Conservation (phyloP, 2,797 vertebrate species). For the Brachyrhaphis roseni region DNA sequence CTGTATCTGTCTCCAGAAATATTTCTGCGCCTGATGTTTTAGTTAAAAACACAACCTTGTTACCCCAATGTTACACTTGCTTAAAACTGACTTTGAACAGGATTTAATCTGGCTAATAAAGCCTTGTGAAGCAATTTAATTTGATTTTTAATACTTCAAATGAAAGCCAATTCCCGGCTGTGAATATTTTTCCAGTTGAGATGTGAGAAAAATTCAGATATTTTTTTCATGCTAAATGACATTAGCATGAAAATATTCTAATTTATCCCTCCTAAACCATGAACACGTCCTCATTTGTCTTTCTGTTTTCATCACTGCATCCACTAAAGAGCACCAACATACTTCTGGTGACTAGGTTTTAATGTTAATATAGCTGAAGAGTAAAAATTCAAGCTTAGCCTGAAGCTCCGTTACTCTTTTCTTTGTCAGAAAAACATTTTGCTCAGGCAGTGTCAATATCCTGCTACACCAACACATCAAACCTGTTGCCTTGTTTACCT, state of each 20-base stretch:
- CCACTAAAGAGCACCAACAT: constrained; percentile 24
- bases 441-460: constrained; percentile 36
- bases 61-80: not conserved
- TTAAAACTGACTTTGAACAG: not conserved
- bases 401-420: constrained; percentile 30
- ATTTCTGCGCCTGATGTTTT: not conserved
- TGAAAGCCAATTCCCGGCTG: not conserved
- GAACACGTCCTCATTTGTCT: constrained; percentile 29
- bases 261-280: constrained; percentile 17
- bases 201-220: not conserved
- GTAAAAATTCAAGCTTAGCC: constrained; percentile 24
- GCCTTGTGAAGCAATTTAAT: not conserved
- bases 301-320: constrained; percentile 28
- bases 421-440: constrained; percentile 31
- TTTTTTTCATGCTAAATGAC: constrained; percentile 2
- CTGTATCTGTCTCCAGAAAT: not conserved
- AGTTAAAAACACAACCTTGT: not conserved
- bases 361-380: constrained; percentile 21
- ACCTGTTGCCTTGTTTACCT: constrained; percentile 66
- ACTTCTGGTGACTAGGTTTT: constrained; percentile 31
- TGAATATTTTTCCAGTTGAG: constrained; percentile 1
- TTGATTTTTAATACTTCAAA: not conserved
- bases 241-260: constrained; percentile 6
- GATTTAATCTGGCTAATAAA: not conserved
- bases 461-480: constrained; percentile 57